Base-by-base conservation (phyloP, 2,113 vertebrate genomes). In the Pseudopodoces humilis region DNA sequence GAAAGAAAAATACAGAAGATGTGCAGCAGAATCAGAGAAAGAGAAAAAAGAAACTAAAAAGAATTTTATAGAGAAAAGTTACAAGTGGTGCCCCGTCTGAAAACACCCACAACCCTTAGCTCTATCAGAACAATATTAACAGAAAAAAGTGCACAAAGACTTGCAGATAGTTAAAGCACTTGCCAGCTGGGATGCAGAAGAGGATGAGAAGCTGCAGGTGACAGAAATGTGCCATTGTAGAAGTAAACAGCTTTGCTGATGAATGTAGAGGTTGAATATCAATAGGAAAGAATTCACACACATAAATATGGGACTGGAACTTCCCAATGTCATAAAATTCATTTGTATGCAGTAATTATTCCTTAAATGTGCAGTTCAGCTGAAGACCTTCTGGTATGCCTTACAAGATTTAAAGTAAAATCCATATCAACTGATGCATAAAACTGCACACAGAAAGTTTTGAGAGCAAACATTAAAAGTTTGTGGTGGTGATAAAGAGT, bases 361-460 rank as follows among this genome's bases (percentile, higher is more conserved):
- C 79, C 46, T 80, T 69, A 63, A 77, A 83, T 25, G 19, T 88
- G 30, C 18, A 55, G 21, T 92, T 90, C 41, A 70, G 63, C 28
- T 77, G 52, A 83, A 71, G n/a, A 30, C 17, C 28, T 90, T 70
- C 39, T 81, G 79, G 55, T 67, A 59, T 23, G 43, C 4, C 11
- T 77, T 74, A 77, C 10, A 70, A 56, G 79, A 86, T 86, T 94
- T 90, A 81, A 94, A 88, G 60, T 31, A 85, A 95, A 88, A 93
- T 86, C 72, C 35, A 31, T 90, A 83, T 44, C 35, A 88, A 55
- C 9, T 39, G 43, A 72, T 53, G 49, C 43, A 63, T 70, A 67
- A 90, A 94, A 56, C 49, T 56, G 19, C 60, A 71, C 35, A 84
- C 4, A 75, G 63, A 92, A 95, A 91, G 58, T 95, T 96, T 92